phyloP scores from a whole-genome alignment of 1,140 invertebrate genomes.

The Ceratina calcarata region DNA sequence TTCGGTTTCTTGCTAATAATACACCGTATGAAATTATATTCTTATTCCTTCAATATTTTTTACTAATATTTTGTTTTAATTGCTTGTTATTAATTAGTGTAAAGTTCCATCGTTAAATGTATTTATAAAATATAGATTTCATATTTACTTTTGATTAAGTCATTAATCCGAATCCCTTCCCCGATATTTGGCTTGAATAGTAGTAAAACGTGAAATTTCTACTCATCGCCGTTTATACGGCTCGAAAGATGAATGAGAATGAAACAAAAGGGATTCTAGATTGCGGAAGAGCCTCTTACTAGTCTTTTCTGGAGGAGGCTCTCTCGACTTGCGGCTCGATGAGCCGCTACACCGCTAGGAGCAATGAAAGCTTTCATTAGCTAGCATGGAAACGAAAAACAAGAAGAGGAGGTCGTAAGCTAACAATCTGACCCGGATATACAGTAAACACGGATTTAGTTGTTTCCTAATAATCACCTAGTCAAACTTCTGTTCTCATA shows the following conservation, averaged over 20 bases:
- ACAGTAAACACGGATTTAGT: too few species aligned
- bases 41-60: background rate
- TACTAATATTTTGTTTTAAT: too few species aligned
- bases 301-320: conserved; percentile 23
- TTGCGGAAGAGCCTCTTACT: conserved; percentile 24
- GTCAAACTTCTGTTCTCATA: background rate
- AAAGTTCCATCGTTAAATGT: background rate
- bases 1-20: too few species aligned
- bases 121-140: background rate
- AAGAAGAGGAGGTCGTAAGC: background rate
- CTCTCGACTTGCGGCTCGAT: conserved; percentile 34
- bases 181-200: background rate
- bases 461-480: background rate
- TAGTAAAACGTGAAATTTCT: conserved; percentile 14
- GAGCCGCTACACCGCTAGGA: conserved; percentile 25
- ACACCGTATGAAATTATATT: too few species aligned
- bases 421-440: conserved; percentile 35
- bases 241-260: conserved; percentile 33
- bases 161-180: background rate
- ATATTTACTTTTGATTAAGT: background rate
- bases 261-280: conserved; percentile 35
- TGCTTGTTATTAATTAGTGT: too few species aligned
- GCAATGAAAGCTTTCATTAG: conserved; percentile 36
- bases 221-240: conserved; percentile 19
- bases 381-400: conserved; percentile 9